Evolutionary conservation across 2,113 vertebrate species (phyloP).

Genomic region (Myotis lucifugus): DNA sequence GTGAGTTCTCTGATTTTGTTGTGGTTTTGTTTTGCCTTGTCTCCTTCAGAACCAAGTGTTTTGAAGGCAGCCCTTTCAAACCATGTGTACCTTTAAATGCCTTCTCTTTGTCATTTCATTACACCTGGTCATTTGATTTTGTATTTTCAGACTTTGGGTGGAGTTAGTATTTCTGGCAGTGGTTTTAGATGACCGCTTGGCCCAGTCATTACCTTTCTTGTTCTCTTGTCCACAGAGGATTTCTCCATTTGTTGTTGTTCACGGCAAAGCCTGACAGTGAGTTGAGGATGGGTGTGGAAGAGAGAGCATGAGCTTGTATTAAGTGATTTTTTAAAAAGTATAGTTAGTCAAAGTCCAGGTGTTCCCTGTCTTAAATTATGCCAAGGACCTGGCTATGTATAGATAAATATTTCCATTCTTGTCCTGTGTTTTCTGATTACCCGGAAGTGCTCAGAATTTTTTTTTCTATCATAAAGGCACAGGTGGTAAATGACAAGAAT

Average conservation of each 20-base stretch:
- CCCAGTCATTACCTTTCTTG: too few species aligned
- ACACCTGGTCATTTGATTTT: not conserved
- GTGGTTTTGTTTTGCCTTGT: not conserved
- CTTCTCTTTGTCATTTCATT: not conserved
- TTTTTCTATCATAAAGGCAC: not conserved
- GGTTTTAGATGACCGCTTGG: not conserved
- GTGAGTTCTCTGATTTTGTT: not conserved
- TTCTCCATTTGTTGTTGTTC: not conserved
- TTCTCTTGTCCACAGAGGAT: not conserved
- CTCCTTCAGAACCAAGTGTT: rapidly evolving
- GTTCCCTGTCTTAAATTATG: not conserved
- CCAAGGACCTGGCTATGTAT: not conserved
- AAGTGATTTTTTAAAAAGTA: not conserved
- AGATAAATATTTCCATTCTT: not conserved
- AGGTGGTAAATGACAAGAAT: not conserved
- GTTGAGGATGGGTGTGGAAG: not conserved
- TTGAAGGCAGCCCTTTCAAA: not conserved
- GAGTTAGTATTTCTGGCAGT: not conserved
- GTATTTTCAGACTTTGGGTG: not conserved
- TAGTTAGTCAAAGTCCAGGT: not conserved
- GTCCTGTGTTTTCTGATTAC: not conserved
- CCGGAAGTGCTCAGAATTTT: not conserved
- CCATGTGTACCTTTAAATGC: not conserved
- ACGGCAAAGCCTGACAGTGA: not conserved
- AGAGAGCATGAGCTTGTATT: not conserved